Conservation (phyloP, 1,140 invertebrate genomes). For the Bombus confusus region DNA sequence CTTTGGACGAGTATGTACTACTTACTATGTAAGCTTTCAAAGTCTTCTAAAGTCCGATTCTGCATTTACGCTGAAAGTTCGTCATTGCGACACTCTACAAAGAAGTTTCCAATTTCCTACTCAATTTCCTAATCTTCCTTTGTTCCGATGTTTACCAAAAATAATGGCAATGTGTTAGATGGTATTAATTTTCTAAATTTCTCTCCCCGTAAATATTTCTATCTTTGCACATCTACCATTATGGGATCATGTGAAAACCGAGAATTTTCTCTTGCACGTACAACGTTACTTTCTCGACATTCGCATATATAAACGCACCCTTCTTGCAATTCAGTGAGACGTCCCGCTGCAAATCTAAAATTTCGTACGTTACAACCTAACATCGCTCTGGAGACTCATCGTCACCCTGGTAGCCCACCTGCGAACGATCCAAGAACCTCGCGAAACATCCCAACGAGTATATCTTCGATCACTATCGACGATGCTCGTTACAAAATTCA, state of each 20-base stretch:
- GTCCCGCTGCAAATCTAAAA: no score
- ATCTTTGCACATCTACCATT: not conserved
- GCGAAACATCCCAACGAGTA: not conserved
- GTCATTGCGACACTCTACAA: not conserved
- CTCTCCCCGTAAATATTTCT: not conserved
- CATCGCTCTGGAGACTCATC: no score
- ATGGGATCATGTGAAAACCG: not conserved
- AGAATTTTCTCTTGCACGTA: not conserved
- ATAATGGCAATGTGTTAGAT: not conserved
- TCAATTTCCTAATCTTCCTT: not conserved
- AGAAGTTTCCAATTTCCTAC: not conserved
- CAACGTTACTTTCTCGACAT: not conserved
- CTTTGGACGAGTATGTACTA: not conserved
- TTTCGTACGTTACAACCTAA: not conserved
- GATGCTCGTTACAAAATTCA: conserved; percentile 54
- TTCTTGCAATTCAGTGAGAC: not conserved
- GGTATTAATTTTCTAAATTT: not conserved
- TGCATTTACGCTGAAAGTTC: not conserved
- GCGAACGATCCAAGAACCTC: not conserved
- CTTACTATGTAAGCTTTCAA: not conserved
- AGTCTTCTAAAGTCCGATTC: not conserved
- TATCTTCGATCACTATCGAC: not conserved
- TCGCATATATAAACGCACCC: not conserved
- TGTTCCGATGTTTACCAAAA: no score
- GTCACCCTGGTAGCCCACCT: not conserved